A percentile compares a stretch with the other conserved stretches of the same genome.
phyloP scores from a whole-genome alignment of 2,113 vertebrate species.

The Zingel zingel region DNA sequence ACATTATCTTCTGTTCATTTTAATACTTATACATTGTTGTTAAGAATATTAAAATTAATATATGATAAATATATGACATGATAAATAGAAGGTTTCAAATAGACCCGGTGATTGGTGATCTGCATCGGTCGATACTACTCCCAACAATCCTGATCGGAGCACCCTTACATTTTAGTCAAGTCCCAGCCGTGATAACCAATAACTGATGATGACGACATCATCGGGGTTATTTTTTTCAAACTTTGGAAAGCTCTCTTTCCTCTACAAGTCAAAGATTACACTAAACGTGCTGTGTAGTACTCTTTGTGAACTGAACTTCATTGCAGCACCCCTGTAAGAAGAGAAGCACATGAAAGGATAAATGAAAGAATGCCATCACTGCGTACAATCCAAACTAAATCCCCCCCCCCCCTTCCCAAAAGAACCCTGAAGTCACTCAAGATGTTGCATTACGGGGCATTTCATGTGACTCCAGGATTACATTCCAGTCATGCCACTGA shows the following conservation, averaged over 20 bases:
- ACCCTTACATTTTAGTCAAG: neutral
- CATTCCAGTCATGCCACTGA: neutral
- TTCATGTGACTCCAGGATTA: neutral
- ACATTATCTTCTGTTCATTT: too few relatives aligned
- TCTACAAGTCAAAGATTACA: neutral
- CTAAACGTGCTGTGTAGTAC: neutral
- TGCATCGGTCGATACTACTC: too few relatives aligned
- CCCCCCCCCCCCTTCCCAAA: neutral
- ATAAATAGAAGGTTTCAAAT: too few relatives aligned
- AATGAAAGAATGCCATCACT: slow-evolving; percentile 1
- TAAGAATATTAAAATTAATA: too few relatives aligned
- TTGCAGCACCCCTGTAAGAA: neutral
- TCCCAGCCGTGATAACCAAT: neutral
- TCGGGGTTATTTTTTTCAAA: neutral
- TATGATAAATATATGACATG: too few relatives aligned
- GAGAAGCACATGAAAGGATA: neutral
- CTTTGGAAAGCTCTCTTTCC: neutral
- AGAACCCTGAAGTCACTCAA: neutral
- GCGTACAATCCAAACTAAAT: neutral
- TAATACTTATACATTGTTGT: too few relatives aligned
- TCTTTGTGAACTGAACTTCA: neutral
- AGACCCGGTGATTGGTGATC: too few relatives aligned
- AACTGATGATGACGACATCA: neutral
- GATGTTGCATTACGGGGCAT: neutral
- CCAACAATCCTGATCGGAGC: too few relatives aligned